Conservation (phyloP, 2,888 invertebrate genomes). For the Machimus rusticus region DNA sequence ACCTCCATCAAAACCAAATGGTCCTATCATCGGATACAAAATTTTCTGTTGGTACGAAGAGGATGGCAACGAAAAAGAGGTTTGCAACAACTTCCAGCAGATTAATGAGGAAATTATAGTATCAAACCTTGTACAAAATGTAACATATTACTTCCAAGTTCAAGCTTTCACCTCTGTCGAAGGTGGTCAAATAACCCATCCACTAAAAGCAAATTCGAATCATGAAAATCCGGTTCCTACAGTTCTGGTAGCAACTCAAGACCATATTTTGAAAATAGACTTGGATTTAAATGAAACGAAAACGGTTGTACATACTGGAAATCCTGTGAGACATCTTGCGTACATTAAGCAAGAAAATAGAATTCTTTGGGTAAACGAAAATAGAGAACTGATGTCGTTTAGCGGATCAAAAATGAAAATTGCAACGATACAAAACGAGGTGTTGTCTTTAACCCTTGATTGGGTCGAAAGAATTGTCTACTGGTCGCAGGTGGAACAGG, state of each 20-base stretch:
- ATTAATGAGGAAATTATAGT: conserved; percentile 64
- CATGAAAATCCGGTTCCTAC: conserved; percentile 81
- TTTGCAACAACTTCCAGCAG: conserved; percentile 63
- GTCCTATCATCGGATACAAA: conserved; percentile 74
- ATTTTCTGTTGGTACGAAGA: conserved; percentile 70
- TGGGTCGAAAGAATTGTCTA: conserved; percentile 88
- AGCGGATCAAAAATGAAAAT: conserved; percentile 64
- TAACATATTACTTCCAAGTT: conserved; percentile 75
- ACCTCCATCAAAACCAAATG: conserved; percentile 76
- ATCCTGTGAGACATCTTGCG: conserved; percentile 72
- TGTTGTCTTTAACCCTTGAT: conserved; percentile 78
- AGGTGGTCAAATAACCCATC: conserved; percentile 73
- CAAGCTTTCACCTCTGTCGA: conserved; percentile 83
- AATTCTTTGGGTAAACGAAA: conserved; percentile 80
- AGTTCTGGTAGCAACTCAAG: conserved; percentile 76
- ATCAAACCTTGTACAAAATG: conserved; percentile 67
- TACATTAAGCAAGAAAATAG: conserved; percentile 75
- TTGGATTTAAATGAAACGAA: conserved; percentile 74
- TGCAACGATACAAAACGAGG: conserved; percentile 67
- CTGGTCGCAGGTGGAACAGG: conserved; percentile 73
- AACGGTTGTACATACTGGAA: conserved; percentile 70
- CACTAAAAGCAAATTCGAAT: conserved; percentile 72
- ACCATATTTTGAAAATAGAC: conserved; percentile 78
- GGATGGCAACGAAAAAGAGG: conserved; percentile 63
- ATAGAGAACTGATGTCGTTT: conserved; percentile 59